A percentile compares a stretch with the other conserved stretches of the same genome.
phyloP scores from a whole-genome alignment of 2,797 vertebrate genomes.

The Tadarida brasiliensis region DNA sequence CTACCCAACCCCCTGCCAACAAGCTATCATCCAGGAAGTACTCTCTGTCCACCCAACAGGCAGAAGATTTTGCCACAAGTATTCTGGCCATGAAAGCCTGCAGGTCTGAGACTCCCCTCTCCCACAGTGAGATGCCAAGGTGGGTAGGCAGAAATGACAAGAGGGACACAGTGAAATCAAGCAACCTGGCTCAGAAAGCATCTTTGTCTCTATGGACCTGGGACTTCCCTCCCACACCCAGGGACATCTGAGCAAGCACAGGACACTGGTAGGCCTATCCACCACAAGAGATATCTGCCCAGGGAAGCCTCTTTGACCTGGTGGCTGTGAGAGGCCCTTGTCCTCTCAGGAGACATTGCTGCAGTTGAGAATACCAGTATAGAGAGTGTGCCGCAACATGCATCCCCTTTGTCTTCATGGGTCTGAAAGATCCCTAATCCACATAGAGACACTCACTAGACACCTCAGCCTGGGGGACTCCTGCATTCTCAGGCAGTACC shows the following conservation, averaged over 20 bases:
- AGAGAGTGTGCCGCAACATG: neutral
- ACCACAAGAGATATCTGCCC: neutral
- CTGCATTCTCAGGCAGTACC: neutral
- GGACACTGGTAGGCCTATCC: neutral
- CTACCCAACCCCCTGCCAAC: neutral
- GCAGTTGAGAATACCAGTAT: neutral
- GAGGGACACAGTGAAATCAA: neutral
- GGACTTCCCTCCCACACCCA: neutral
- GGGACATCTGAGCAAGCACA: neutral
- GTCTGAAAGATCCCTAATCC: neutral
- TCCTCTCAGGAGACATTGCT: neutral
- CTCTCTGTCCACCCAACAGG: neutral
- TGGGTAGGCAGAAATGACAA: neutral
- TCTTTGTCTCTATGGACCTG: neutral
- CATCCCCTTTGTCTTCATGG: neutral
- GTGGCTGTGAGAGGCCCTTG: neutral
- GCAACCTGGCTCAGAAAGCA: neutral
- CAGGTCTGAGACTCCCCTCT: neutral
- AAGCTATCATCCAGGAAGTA: neutral
- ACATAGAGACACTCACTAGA: neutral
- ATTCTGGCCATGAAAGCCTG: neutral
- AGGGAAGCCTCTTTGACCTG: neutral
- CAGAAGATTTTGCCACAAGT: neutral
- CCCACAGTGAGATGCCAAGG: neutral
- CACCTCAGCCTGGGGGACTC: neutral